Evolutionary conservation across 23 tunicate genomes (phyloP), one percentile per base, ranked within the genome.

Genomic region (Corella eumyota): DNA sequence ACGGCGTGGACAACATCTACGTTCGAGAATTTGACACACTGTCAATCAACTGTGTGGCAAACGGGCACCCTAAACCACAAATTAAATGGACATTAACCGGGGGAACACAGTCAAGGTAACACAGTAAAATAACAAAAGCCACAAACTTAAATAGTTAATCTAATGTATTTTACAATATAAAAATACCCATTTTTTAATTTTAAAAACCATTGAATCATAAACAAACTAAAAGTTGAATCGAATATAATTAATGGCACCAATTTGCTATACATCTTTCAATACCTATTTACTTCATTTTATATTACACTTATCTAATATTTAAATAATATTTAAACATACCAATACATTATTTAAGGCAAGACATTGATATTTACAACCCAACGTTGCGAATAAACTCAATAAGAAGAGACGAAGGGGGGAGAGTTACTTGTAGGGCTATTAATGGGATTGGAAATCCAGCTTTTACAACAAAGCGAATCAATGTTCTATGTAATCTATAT

Each of bases 401-500:
- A 1, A 69, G 48, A 20, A 32, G 75, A 35, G 11, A 9, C 4
- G 83, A 84, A 45, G 11, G 54, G 5, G 71, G 83, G 3, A 35
- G 76, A 32, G 69, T 69, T 4, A 64, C 72, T 35, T 84, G 94
- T 45, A 53, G 57, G 34, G 94, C 94, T 2, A 36, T 37, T 13
- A 84, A 84, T 64, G 83, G 94, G 55, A 56, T 74, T 31, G 76
- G 71, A 60, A 53, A 56, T 13, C 81, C 81, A 25, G 61, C 48
- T 13, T 40, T 45, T 31, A 58, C 81, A 7, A 68, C 68, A 1
- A 67, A 69, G 33, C 36, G 68, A 17, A 67, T 83, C 30, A 53
- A 60, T 24, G 92, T 83, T 4, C 33, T 55, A n/a, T 74, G 92
- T 83, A 74, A 64, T n/a, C n/a, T n/a, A n/a, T n/a, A 61, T 65